Base-by-base conservation (phyloP, 2,888 invertebrate genomes). In the Sminthurinus aureus region DNA sequence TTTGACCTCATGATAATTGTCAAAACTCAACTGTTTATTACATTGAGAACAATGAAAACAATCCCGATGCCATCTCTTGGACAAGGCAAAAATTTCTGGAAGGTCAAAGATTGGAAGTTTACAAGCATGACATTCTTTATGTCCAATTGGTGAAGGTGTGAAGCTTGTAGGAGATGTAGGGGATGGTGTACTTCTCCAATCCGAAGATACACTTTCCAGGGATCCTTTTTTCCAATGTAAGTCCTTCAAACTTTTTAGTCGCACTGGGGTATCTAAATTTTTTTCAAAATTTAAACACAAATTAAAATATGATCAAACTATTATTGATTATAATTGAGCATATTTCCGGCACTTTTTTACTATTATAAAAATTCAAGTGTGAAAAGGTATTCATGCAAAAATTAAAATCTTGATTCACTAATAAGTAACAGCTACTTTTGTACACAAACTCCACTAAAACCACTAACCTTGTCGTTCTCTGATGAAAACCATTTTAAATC, bases 1-100 rank as follows among this genome's bases (percentile, higher is more conserved):
- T 79, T 86, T 83, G 22, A 86, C 85, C 77, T 88, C 87, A n/a
- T 78, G 76, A 74, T 85, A 87, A 15, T 84, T 86, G 0, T 86
- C 85, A 8, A 82, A 75, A 38, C 79, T 85, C 81, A 88, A 67
- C 50, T 82, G 79, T 58, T 85, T 85, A 0, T 82, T 83, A 78
- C 88, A 88, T 52, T 85, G 85, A 8, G 83, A 81, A 73, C 88
- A 88, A 0, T 85, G 83, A 78, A 88, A 88, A 51, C 88, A 88
- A 52, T 87, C 85, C 11, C 38, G 50, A 69, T 88, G 88, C 84
- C 84, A 88, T 11, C 78, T 52, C 71, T 86, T 85, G 2, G 84
- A 82, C 80, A 86, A 84, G 9, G 87, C 86, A 26, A 71, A 84
- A 0, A 77, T 38, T 38, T 86, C 86, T 71, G 84, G 84, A 67